Percentiles rank a stretch among this genome's conserved stretches.
These are phyloP conservation scores for Rotaria magnacalcarata DNA, from an alignment of 2,888 invertebrate species.

Conservation along the genomic window DNA sequence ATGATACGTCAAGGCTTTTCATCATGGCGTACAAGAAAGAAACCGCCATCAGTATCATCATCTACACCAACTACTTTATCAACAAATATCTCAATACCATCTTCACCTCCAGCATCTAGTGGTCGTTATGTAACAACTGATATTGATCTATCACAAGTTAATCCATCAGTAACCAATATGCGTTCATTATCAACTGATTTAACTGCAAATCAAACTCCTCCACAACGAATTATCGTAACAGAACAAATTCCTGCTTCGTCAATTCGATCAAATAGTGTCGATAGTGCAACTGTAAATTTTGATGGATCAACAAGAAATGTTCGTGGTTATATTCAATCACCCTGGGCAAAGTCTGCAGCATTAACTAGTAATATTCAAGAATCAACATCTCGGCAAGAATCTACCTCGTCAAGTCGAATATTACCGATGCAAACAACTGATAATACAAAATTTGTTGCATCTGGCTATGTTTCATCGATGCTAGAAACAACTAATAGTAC, in stretches of 20 bases:
- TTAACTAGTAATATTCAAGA: not conserved
- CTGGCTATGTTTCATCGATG: not conserved
- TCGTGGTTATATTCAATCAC: conserved; percentile 15
- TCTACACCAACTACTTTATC: not conserved
- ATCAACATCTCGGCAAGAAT: not conserved
- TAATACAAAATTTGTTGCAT: not conserved
- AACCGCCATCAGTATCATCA: not conserved
- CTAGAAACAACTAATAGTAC: not conserved
- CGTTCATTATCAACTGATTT: conserved; percentile 29
- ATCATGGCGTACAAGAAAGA: conserved; percentile 24
- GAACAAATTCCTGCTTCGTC: not conserved
- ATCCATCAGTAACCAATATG: not conserved
- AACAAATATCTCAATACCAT: not conserved
- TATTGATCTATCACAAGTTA: not conserved
- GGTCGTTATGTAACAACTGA: not conserved
- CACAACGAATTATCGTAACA: conserved; percentile 25
- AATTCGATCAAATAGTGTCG: not conserved
- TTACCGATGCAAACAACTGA: not conserved
- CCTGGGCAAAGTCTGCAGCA: not conserved
- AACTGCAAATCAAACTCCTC: not conserved
- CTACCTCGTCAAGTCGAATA: not conserved
- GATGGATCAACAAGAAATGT: not conserved
- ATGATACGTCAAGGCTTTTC: conserved; percentile 36
- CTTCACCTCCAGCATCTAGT: not conserved
- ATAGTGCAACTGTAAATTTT: not conserved